Base-by-base conservation (phyloP, 1,140 invertebrate species). In the Meloidogyne chitwoodi region DNA sequence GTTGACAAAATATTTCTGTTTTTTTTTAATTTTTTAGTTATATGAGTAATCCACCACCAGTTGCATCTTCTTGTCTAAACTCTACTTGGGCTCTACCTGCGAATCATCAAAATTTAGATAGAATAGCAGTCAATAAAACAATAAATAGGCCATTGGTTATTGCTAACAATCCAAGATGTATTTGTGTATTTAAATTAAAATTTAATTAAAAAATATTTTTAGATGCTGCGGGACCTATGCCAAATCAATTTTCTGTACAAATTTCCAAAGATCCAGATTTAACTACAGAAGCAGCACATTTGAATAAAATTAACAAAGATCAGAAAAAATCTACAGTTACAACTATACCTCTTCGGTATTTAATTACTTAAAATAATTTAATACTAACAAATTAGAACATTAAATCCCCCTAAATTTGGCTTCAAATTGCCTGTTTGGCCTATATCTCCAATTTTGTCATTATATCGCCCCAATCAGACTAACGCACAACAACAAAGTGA, bases 41-140 rank as follows among this genome's bases (percentile, higher is more conserved):
- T 48, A 83, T 80, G 75, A 83, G 81, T 8, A 64, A 61, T 16
- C 81, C 77, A 24, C 68, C 81, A 24, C 68, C 81, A n/a, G 80
- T 80, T 12, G 44, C 77, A 3, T 73, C 64, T 73, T 26, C 38
- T 19, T 61, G 44, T 12, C n/a, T 56, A n/a, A n/a, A 4, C 0
- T n/a, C 48, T 56, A 24, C 56, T 22, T 44, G 22, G 16, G 24
- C 56, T 19, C 19, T 56, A 38, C 11, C 19, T n/a, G n/a, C n/a
- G n/a, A n/a, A n/a, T n/a, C n/a, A n/a, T 26, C 27, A 34, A 5
- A 63, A 29, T 34, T 11, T 22, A 26, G 26, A 22, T 27, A 24
- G 41, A 73, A 29, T 12, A n/a, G 11, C 10, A 6, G n/a, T 38
- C 16, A 29, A 27, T 34, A 26, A 75, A 27, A 26, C 24, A 38